Base-by-base conservation (phyloP, 2,113 vertebrate genomes). In the Channa maculata region DNA sequence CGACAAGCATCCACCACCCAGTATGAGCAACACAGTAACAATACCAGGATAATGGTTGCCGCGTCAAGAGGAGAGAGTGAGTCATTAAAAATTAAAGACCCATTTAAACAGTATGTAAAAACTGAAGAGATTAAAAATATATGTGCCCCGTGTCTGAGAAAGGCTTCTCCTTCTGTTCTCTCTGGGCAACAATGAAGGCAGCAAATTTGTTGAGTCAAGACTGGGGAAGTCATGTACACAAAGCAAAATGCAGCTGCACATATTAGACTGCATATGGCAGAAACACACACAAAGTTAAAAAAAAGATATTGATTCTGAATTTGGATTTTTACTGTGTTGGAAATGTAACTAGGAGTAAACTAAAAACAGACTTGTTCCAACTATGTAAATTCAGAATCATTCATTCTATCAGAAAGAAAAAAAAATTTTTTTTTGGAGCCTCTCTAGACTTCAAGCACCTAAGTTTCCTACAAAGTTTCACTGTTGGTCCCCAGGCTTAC, bases 51-150 rank as follows among this genome's bases (percentile, higher is more conserved):
- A 84, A 88, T 65, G 71, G 77, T 51, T 85, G 75, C 58, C 53
- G 63, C 82, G 85, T 90, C 84, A 76, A 75, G 14, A 69, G 58
- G 50, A 85, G 65, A 75, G 71, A 84, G 84, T 11, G 64, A 64
- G 49, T 44, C 74, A 90, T 93, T 88, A 93, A 93, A 91, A 86
- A 90, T 93, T 82, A 58, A 94, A 59, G 44, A 77, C 60, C 63
- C 88, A 89, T 92, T 92, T 92, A 91, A 77, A 83, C 75, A 83
- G 85, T 80, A 87, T 90, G 91, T 89, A 91, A 89, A 24, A 92
- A 91, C 80, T 87, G 80, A 89, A 81, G 69, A 82, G 79, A 91
- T 92, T 89, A 92, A 93, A 92, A 76, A 92, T 89, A 93, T 81
- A 91, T 89, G 77, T 44, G 51, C 36, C 37, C 65, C n/a, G 58